Evolutionary conservation across 2,113 vertebrate species (phyloP), one percentile per base, ranked within the genome.

Genomic region (Orthonyx spaldingii): DNA sequence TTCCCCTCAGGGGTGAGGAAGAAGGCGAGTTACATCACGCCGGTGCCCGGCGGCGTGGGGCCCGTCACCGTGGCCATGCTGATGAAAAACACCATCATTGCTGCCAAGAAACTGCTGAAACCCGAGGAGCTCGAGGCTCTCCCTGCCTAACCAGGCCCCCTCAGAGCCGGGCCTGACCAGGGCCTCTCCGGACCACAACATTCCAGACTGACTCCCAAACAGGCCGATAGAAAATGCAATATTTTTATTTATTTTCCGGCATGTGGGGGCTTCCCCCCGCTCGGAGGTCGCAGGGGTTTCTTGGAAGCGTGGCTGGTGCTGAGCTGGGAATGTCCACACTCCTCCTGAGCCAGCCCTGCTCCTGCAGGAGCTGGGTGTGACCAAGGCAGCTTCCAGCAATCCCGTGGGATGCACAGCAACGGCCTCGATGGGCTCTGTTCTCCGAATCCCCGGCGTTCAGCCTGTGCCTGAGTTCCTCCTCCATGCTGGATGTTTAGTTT

Each of bases 1-100:
- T 89, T 82, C 68, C 69, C 9, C 46, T 3, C 89, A 99, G 99
- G 97, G 24, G 99, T 99, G 64, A 98, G 94, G 86, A 98, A 99
- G 97, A 99, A 99, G 96, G 99, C 99, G 1, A 98, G 99, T 81
- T 99, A 98, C 91, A 99, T 99, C 97, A 99, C 99, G 1, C 99
- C 99, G 0, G 99, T 99, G 6, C 99, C 99, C 0, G 99, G 99
- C 4, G 99, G 99, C 0, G 99, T 99, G 3, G 99, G 99, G 56
- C 99, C 99, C 87, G 99, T 99, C 99, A 99, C 99, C 0, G 99
- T 99, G 50, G 99, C 99, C 10, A 99, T 99, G 99, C 98, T 99
- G 13, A 99, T 99, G 99, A 99, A 99, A 93, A 99, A 99, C 96
- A 99, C 99, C 24, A 98, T 99, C 93, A 99, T 99, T 9, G 99